Base-by-base conservation (phyloP, 2,113 vertebrate genomes). In the Callospermophilus lateralis region DNA sequence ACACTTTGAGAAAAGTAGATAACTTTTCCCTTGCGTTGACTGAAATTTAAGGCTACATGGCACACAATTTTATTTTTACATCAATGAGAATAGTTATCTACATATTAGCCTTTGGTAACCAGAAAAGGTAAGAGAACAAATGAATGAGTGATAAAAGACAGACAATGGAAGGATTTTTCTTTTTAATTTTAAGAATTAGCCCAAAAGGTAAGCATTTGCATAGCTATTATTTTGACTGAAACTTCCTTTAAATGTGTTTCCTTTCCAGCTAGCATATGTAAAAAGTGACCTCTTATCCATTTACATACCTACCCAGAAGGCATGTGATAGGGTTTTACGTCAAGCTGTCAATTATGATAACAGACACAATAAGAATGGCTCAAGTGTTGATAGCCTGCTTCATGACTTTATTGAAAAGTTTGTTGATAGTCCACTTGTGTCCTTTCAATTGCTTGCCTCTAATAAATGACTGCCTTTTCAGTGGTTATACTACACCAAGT, bases 231-330 rank as follows among this genome's bases (percentile, higher is more conserved):
- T 98, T 98, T 98, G 90, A 98, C 96, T 98, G 97, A 98, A 98
- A 98, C 97, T 99, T 99, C 99, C 98, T 99, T 98, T 98, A 99
- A 98, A 98, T 98, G 97, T 98, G 98, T 98, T 99, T 99, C 99
- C 99, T 98, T 98, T 98, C 96, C 93, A 98, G 95, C 85, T 93
- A 98, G 98, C 94, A 72, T 99, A 99, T 98, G 98, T 99, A 98
- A 99, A 98, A 98, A 96, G 97, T 99, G 99, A 99, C 99, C 99
- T 98, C 98, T 98, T 98, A 98, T 97, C 98, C 98, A 98, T 98
- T 98, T 98, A 97, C 98, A 98, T 98, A 98, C 98, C 98, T 97
- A 97, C 79, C 93, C 97, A 87, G 93, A 77, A 77, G 94, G 98
- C 98, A 98, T 86, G 97, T 99, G 98, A 98, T 90, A 48, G 95